Percentiles rank a stretch among this genome's conserved stretches.
phyloP scores from a whole-genome alignment of 2,113 vertebrate genomes.

The Scomber colias region DNA sequence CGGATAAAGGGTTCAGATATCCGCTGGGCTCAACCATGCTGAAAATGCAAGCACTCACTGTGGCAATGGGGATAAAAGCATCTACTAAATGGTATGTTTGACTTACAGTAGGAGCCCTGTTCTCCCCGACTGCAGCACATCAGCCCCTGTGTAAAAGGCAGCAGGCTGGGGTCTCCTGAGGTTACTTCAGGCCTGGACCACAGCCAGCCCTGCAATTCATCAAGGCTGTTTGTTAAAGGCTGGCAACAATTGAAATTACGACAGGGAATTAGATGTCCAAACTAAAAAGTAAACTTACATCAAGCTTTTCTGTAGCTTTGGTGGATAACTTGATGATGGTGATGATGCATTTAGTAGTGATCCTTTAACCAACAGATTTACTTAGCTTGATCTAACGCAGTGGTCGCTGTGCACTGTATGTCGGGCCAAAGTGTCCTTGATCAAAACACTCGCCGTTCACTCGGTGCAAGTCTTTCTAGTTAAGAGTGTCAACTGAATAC shows the following conservation, averaged over 20 bases:
- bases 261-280: constrained; percentile 30
- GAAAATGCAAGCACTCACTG: constrained; percentile 40
- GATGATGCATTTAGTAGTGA: no score
- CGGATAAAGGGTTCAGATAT: constrained; percentile 29
- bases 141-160: constrained; percentile 19
- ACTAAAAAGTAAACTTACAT: no score
- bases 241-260: constrained; percentile 49
- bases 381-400: neutral
- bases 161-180: constrained; percentile 40
- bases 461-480: neutral
- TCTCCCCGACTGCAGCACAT: constrained; percentile 47
- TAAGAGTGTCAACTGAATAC: constrained; percentile 60
- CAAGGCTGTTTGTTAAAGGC: constrained; percentile 36
- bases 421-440: neutral
- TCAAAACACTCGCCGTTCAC: neutral
- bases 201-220: constrained; percentile 40
- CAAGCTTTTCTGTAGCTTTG: no score
- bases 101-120: constrained; percentile 68
- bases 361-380: neutral
- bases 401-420: neutral
- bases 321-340: no score
- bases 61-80: constrained; percentile 42
- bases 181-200: constrained; percentile 38
- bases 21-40: constrained; percentile 15
- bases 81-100: constrained; percentile 43